Evolutionary conservation across 2,888 invertebrate species (phyloP).

Genomic region (Timema podura): DNA sequence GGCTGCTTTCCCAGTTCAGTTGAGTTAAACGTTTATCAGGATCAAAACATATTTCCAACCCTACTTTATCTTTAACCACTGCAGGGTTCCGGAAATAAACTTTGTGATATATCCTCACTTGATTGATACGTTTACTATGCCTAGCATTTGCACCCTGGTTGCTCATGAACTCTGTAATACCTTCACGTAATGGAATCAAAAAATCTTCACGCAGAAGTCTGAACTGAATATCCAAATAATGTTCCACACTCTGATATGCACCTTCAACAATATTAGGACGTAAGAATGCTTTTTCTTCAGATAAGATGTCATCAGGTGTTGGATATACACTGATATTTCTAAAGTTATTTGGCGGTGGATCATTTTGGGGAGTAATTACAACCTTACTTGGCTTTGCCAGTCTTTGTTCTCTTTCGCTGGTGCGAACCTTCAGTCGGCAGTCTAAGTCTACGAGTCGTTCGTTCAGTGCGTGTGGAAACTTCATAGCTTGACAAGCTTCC

Average conservation of each 20-base stretch:
- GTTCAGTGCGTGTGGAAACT: slow-evolving; percentile 1
- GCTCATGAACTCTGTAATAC: slow-evolving; percentile 51
- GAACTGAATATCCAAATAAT: slow-evolving; percentile 50
- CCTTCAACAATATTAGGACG: slow-evolving; percentile 43
- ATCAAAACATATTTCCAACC: slow-evolving; percentile 31
- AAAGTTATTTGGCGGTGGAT: slow-evolving; percentile 21
- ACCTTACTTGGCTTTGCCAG: background rate
- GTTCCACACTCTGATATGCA: slow-evolving; percentile 42
- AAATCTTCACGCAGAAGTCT: slow-evolving; percentile 49
- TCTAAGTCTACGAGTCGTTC: slow-evolving; percentile 3
- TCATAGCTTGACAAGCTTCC: slow-evolving; percentile 4
- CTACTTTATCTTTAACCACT: slow-evolving; percentile 6
- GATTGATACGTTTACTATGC: slow-evolving; percentile 7
- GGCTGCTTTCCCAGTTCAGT: slow-evolving; percentile 49
- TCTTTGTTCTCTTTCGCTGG: background rate
- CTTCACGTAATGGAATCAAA: slow-evolving; percentile 48
- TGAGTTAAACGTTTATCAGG: slow-evolving; percentile 39
- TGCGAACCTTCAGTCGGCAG: slow-evolving; percentile 2
- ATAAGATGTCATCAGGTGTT: slow-evolving; percentile 39
- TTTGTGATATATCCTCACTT: slow-evolving; percentile 18
- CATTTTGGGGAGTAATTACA: background rate
- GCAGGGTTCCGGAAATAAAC: slow-evolving; percentile 13
- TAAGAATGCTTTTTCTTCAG: slow-evolving; percentile 40
- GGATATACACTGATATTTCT: slow-evolving; percentile 18
- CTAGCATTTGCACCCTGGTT: background rate